phyloP scores from a whole-genome alignment of 1,140 invertebrate genomes.

The Dryas iulia region DNA sequence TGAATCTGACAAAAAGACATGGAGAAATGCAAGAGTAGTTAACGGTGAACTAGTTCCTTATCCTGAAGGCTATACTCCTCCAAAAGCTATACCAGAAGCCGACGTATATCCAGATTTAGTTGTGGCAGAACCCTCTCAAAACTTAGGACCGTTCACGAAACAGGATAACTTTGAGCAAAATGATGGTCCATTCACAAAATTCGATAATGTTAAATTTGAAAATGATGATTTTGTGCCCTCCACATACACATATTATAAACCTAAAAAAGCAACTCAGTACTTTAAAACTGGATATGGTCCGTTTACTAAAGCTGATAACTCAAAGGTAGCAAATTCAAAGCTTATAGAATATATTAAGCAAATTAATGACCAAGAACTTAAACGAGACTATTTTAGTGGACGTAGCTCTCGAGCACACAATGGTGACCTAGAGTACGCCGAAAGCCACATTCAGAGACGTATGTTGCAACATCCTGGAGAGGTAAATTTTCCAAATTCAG shows the following conservation, averaged over 20 bases:
- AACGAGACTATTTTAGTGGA: conserved; percentile 80
- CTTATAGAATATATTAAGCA: conserved; percentile 84
- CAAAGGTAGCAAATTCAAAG: conserved; percentile 79
- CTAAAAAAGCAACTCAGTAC: conserved; percentile 71
- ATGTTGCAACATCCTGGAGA: conserved; percentile 85
- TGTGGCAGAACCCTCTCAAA: conserved; percentile 56
- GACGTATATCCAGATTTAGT: conserved; percentile 79
- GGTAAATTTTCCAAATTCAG: conserved; percentile 83
- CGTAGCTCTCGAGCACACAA: conserved; percentile 76
- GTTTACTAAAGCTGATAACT: conserved; percentile 82
- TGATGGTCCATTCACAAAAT: conserved; percentile 78
- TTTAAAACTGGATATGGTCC: conserved; percentile 77
- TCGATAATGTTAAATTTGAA: conserved; percentile 75
- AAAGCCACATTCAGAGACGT: conserved; percentile 83
- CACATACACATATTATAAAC: conserved; percentile 58
- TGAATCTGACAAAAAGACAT: conserved; percentile 89
- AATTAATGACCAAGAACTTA: conserved; percentile 83
- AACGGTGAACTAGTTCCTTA: conserved; percentile 88
- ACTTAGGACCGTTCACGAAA: conserved; percentile 76
- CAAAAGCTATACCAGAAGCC: conserved; percentile 80
- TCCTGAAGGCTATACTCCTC: conserved; percentile 84
- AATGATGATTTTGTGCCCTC: conserved; percentile 60
- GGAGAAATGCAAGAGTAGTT: conserved; percentile 92
- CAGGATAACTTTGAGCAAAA: conserved; percentile 75
- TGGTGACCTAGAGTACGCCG: conserved; percentile 71